Base-by-base conservation (phyloP, 2,888 invertebrate species). In the Agrochola macilenta region DNA sequence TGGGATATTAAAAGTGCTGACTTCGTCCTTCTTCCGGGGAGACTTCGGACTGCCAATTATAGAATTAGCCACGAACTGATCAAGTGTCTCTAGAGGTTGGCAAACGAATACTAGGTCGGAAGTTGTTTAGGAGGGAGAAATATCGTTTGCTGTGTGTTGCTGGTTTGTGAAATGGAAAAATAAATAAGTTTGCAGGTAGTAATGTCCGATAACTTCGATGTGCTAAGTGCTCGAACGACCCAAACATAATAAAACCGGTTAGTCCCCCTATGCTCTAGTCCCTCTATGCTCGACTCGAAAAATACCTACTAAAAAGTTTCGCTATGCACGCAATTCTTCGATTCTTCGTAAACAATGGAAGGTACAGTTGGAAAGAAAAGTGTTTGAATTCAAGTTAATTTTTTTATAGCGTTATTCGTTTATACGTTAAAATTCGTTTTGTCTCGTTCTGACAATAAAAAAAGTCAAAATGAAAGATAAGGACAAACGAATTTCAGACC, bases 1-100 rank as follows among this genome's bases (percentile, higher is more conserved):
- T 74, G 77, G 76, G 76, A 79, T 79, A 85, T 87, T 82, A 86
- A 86, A 87, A 87, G 69, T 84, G 86, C 84, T 84, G 86, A 84
- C 82, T 79, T 61, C 66, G 74, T 63, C 86, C 69, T 79, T 61
- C 69, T 73, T 60, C 86, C 70, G 43, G 54, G 8, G 87, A 78
- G 82, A 75, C 72, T 78, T 82, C 52, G 70, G 81, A 75, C 80
- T 86, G 80, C 79, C 85, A 87, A 87, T 87, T 87, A 87, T 76
- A 82, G 78, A 82, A 84, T 87, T 82, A 87, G 75, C 74, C 71
- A 35, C 75, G 76, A 80, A 64, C 78, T 82, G 79, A 87, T 88
- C 74, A 74, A 74, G 52, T 71, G 60, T 79, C 87, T 82, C 84
- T 46, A 20, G 79, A 80, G 87, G 79, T 30, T 52, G 61, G 30